Percentiles rank a stretch among this genome's conserved stretches.
Evolutionary conservation across 2,113 vertebrate species (phyloP).

Genomic region (Macrotus californicus): DNA sequence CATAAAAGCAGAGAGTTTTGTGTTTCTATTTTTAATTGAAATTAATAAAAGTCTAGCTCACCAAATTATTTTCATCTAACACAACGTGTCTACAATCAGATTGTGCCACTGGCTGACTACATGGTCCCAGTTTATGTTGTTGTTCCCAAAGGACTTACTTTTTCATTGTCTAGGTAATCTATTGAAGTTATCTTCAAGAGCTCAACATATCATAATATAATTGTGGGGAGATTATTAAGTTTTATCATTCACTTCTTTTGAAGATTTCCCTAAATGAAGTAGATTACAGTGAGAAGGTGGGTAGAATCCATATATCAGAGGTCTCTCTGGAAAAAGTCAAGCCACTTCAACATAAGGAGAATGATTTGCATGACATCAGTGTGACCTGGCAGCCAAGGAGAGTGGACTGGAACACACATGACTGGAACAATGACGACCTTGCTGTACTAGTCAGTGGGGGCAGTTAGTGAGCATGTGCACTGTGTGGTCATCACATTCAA

Average conservation of each 20-base stretch:
- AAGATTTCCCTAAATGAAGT: not conserved
- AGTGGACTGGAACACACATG: no score
- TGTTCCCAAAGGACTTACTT: not conserved
- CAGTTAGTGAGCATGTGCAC: no score
- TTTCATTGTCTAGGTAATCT: not conserved
- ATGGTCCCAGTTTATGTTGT: not conserved
- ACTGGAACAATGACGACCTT: no score
- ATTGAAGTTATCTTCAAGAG: not conserved
- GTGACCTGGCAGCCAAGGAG: no score
- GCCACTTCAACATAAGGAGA: no score
- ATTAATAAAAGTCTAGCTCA: conserved; percentile 28
- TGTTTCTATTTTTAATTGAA: conserved; percentile 32
- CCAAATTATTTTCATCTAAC: conserved; percentile 23
- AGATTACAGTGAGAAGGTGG: not conserved
- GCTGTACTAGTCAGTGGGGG: no score
- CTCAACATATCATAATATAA: not conserved
- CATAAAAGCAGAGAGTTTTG: not conserved
- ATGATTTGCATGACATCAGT: no score
- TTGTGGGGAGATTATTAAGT: not conserved
- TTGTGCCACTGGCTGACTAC: not conserved
- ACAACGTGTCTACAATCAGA: not conserved
- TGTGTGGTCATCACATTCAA: no score
- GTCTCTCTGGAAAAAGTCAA: no score
- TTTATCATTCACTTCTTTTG: not conserved
- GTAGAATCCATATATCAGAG: not conserved